A percentile compares a stretch with the other conserved stretches of the same genome.
Conservation (phyloP, 2,888 invertebrate species). For the Leptinotarsa peninsularis region DNA sequence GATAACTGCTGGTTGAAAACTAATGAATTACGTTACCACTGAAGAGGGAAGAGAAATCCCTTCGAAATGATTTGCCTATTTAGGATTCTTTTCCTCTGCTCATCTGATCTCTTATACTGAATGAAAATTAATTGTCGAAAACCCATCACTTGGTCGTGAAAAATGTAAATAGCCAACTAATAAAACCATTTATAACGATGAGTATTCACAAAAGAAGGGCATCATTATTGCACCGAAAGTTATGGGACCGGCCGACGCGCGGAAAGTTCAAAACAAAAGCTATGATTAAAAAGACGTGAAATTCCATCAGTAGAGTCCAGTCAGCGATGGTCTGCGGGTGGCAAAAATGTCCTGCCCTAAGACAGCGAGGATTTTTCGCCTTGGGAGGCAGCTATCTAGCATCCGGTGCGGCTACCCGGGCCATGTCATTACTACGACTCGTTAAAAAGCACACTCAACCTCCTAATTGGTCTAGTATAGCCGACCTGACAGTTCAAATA, state of each 20-base stretch:
- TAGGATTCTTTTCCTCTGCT: no score
- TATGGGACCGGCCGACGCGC: constrained; percentile 26
- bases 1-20: no score
- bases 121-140: not conserved
- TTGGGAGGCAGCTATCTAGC: constrained; percentile 57
- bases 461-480: constrained; percentile 62
- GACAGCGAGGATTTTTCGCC: constrained; percentile 56
- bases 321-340: constrained; percentile 59
- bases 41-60: no score
- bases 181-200: constrained; percentile 17
- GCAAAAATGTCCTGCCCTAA: constrained; percentile 55
- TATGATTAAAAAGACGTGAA: constrained; percentile 54
- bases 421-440: constrained; percentile 62
- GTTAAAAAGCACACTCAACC: constrained; percentile 62
- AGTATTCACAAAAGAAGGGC: constrained; percentile 5
- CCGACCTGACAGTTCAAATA: constrained; percentile 57
- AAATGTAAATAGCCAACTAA: constrained; percentile 1
- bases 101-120: not conserved
- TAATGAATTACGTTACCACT: no score
- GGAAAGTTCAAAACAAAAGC: constrained; percentile 35
- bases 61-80: no score
- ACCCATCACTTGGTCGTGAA: not conserved
- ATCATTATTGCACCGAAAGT: constrained; percentile 6
- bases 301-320: constrained; percentile 49
- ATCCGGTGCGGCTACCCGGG: constrained; percentile 61